Percentiles rank a stretch among this genome's conserved stretches.
Evolutionary conservation across 1,140 invertebrate species (phyloP).

Genomic region (Penaeus japonicus): DNA sequence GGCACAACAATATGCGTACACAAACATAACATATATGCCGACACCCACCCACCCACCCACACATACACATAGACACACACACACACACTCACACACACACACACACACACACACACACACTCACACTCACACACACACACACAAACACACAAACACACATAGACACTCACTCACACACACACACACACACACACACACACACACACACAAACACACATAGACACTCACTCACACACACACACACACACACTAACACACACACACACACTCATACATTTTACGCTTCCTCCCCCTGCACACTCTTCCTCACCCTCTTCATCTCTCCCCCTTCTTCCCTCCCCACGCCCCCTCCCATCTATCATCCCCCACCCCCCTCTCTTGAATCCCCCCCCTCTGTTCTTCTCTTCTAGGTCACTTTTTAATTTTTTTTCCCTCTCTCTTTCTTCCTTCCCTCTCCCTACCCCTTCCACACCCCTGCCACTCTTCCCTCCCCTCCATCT

Average conservation of each 20-base stretch:
- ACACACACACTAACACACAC: too few relatives aligned
- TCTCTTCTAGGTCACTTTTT: not conserved
- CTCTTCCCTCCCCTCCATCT: too few relatives aligned
- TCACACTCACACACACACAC: not conserved
- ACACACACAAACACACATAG: not conserved
- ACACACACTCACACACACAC: not conserved
- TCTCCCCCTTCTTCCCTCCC: not conserved
- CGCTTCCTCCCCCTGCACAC: not conserved
- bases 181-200: not conserved
- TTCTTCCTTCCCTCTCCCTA: too few relatives aligned
- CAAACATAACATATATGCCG: too few relatives aligned
- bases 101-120: not conserved
- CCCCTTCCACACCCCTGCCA: too few relatives aligned
- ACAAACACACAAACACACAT: not conserved
- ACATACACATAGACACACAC: not conserved
- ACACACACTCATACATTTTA: too few relatives aligned
- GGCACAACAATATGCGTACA: too few relatives aligned
- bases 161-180: not conserved
- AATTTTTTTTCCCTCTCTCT: not conserved
- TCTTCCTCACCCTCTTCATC: not conserved
- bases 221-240: not conserved
- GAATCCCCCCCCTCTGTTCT: not conserved
- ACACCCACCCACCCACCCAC: too few relatives aligned
- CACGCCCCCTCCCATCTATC: not conserved
- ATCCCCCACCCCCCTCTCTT: not conserved